Base-by-base conservation (phyloP, 2,797 vertebrate species). In the Danio tinwini region DNA sequence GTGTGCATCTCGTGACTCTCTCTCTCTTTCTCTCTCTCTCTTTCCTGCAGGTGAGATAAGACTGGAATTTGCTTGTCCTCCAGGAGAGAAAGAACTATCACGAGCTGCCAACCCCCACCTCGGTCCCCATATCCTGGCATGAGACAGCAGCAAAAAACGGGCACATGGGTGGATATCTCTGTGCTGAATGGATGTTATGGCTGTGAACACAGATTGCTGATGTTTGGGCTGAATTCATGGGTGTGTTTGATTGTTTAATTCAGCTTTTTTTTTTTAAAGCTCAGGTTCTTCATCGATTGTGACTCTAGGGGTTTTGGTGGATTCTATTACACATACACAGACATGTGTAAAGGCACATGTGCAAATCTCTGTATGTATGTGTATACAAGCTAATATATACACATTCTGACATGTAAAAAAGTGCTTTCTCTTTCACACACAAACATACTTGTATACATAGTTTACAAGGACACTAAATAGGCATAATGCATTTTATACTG, bases 21-120 rank as follows among this genome's bases (percentile, higher is more conserved):
- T 58, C 5, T 55, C 82, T 17, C 61, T 73, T 59, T 82, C 58
- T 53, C 84, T 69, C 74, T 74, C 47, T 71, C 59, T 74, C 73
- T 72, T 71, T 68, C 5, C 16, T 72, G 75, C 82, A 81, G 83
- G 86, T 85, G 79, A 90, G 89, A 91, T 87, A 87, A 86, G 85
- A 83, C 69, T 85, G 87, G 88, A 90, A 90, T 90, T 87, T 85
- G 64, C 49, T 74, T 83, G 70, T 61, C 67, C 63, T 62, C 40
- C 47, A 70, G 62, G 7, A 53, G 39, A 78, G 21, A 74, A 67
- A 63, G 37, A 53, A 40, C 16, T 52, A 59, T 73, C 78, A 65
- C 11, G 9, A 29, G 17, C 55, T 56, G 56, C 73, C 59, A 52
- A 42, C 63, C 29, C 69, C 61, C 63, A 65, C 50, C 19, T 49